A percentile compares a stretch with the other conserved stretches of the same genome.
These are phyloP conservation scores for Shargacucullia verbasci DNA, from an alignment of 2,888 invertebrate species.

Conservation along the genomic window DNA sequence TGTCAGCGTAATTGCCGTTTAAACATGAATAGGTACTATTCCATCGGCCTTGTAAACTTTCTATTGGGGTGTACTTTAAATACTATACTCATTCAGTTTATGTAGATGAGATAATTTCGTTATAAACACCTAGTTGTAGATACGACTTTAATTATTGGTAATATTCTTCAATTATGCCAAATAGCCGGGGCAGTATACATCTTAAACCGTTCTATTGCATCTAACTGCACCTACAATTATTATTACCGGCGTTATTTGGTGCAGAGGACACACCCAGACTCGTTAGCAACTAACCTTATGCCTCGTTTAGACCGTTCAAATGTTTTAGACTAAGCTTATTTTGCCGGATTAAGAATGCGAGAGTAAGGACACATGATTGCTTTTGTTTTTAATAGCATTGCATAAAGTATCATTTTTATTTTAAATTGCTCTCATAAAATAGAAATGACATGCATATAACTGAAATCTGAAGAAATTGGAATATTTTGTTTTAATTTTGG, in stretches of 20 bases:
- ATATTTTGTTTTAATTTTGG: too few relatives aligned
- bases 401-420: too few relatives aligned
- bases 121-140: constrained; percentile 31
- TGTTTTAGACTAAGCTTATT: constrained; percentile 46
- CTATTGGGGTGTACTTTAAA: constrained; percentile 16
- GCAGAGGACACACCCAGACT: constrained; percentile 86
- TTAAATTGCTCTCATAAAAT: constrained; percentile 20
- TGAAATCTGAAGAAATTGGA: too few relatives aligned
- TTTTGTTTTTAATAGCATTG: constrained; percentile 39
- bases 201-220: constrained; percentile 73
- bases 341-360: constrained; percentile 52
- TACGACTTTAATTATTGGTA: constrained; percentile 56
- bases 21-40: constrained; percentile 41
- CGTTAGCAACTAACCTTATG: constrained; percentile 83
- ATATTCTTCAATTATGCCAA: constrained; percentile 64
- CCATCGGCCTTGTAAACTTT: constrained; percentile 43
- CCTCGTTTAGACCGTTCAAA: constrained; percentile 71
- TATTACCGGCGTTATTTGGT: constrained; percentile 82
- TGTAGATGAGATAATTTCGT: constrained; percentile 27
- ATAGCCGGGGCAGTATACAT: constrained; percentile 55
- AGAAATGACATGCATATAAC: constrained; percentile 40
- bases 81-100: constrained; percentile 9
- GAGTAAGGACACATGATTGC: constrained; percentile 45
- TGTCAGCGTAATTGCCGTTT: constrained; percentile 58
- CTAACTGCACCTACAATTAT: constrained; percentile 85